A percentile compares a stretch with the other conserved stretches of the same genome.
Conservation (phyloP, 2,888 invertebrate genomes). For the Kuschelorhynchus macadamiae region DNA sequence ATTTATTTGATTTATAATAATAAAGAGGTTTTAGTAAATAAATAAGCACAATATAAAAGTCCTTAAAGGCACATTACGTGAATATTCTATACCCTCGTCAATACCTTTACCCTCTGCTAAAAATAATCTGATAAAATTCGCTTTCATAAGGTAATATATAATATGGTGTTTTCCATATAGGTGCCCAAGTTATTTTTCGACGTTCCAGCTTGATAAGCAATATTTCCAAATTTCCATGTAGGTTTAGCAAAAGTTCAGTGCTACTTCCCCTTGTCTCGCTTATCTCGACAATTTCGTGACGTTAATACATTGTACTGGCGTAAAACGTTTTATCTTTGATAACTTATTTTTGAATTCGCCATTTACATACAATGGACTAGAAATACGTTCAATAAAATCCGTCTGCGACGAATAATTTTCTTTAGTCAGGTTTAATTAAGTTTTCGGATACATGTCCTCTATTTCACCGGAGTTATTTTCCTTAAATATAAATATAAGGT, state of each 20-base stretch:
- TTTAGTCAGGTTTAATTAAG: no score
- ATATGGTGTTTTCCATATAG: constrained; percentile 11
- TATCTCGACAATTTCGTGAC: constrained; percentile 4
- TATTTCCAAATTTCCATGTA: constrained; percentile 14
- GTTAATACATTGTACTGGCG: neutral
- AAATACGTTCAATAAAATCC: no score
- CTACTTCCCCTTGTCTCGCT: neutral
- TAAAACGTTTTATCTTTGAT: neutral
- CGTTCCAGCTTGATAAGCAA: constrained; percentile 1
- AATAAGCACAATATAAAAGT: no score
- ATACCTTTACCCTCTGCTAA: constrained; percentile 11
- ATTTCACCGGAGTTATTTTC: no score
- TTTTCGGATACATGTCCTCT: no score
- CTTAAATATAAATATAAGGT: no score
- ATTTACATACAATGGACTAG: no score
- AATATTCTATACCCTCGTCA: no score
- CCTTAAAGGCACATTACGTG: no score
- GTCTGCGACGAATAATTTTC: no score
- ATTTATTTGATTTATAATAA: no score
- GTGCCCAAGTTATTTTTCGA: constrained; percentile 20
- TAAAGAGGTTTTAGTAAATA: no score
- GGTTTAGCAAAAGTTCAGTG: constrained; percentile 12
- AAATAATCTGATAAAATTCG: constrained; percentile 5
- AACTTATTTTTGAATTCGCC: neutral
- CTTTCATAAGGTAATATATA: constrained; percentile 15